Base-by-base conservation (phyloP, 2,797 vertebrate genomes). In the Cygnus olor region DNA sequence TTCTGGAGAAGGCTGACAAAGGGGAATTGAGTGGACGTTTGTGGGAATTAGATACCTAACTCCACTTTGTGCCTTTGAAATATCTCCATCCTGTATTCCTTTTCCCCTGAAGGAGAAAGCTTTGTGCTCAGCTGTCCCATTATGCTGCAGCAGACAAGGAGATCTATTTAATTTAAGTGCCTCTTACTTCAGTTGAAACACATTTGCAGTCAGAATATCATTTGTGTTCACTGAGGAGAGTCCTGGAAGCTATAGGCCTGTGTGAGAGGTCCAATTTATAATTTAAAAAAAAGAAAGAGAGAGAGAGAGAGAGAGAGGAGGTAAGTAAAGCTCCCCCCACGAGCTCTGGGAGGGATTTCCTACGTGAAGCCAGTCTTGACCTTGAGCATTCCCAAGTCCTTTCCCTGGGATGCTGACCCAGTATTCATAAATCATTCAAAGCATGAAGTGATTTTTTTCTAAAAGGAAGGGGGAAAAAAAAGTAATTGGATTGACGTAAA, bases 401-500 rank as follows among this genome's bases (percentile, higher is more conserved):
- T 94, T 95, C 79, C 66, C 57, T 83, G 80, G 77, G 84, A 95
- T 85, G 65, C 69, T 94, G 93, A 95, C 79, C 81, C n/a, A 78
- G 53, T 94, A 83, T 94, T 94, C 92, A 88, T 92, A 85, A 95
- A 90, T 95, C 76, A 93, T 89, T 90, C 4, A 34, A 95, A 92
- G 73, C 88, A 92, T 78, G 73, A 93, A 90, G 61, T 24, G 54
- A 85, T 95, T 77, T 93, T 94, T 34, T 94, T 87, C 88, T 88
- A 89, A 94, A 80, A 88, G 51, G 27, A 53, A 53, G 51, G 51
- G 70, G 85, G 93, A 61, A 65, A 78, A 78, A 64, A 83, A 88
- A 60, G 90, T 92, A 96, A 95, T 93, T 96, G 95, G 90, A 96
- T 89, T 95, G 96, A 97, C 93, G 91, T 95, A 96, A 96, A 96